Base-by-base conservation (phyloP, 1,140 invertebrate genomes). In the Leucophenga varia region DNA sequence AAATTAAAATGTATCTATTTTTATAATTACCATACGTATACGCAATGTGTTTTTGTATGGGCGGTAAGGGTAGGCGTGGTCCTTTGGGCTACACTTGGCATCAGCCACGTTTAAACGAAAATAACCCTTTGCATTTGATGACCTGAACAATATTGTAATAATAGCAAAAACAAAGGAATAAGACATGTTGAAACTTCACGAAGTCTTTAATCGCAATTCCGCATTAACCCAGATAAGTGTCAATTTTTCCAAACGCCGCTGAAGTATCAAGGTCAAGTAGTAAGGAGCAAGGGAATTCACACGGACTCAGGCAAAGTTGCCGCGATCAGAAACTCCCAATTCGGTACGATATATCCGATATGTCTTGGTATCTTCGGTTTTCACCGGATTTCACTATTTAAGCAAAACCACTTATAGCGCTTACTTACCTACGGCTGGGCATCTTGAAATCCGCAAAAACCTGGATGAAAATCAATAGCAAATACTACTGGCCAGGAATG, bases 61-160 rank as follows among this genome's bases (percentile, higher is more conserved):
- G n/a, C n/a, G n/a, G n/a, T n/a, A n/a, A n/a, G n/a, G n/a, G n/a
- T n/a, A n/a, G n/a, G n/a, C n/a, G n/a, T n/a, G 39, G 25, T 21
- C n/a, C 39, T 8, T 41, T 25, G 19, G 7, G 7, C 7, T n/a
- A 8, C 25, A 30, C 25, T 30, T n/a, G 25, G 25, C 25, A 8
- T n/a, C 25, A 30, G 25, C 25, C 7, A 30, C 25, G 25, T 30
- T 30, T n/a, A 7, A 30, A n/a, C 25, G 25, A n/a, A n/a, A n/a
- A 8, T 7, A 30, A 8, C 25, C 7, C 7, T 64, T 71, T 35
- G 34, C 76, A 13, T 13, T 74, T 2, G 69, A 76, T 2, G 64
- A 68, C 43, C 14, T 52, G 5, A 48, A 69, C 19, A 18, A 32
- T 17, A 43, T 50, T 21, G 54, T 65, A 37, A 36, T 14, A 6